Evolutionary conservation across 2,888 invertebrate genomes (phyloP).

Genomic region (Heliothis peltigera): DNA sequence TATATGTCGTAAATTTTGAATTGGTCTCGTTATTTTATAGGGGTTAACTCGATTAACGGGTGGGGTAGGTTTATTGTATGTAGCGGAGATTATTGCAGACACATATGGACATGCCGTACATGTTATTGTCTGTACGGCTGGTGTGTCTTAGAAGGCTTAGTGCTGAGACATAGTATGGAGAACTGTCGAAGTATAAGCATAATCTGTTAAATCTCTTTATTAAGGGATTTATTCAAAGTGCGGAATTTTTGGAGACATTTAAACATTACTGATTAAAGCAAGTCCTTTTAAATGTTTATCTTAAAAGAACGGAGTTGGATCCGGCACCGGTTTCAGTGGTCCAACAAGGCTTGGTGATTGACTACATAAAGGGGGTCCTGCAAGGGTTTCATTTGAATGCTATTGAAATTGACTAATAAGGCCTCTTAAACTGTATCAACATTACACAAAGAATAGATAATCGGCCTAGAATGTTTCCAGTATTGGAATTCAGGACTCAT

Average conservation of each 20-base stretch:
- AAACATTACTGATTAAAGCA: background rate
- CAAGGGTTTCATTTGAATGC: slow-evolving; percentile 47
- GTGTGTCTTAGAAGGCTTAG: slow-evolving; percentile 50
- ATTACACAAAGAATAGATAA: slow-evolving; percentile 3
- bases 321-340: slow-evolving; percentile 8
- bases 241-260: background rate
- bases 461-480: slow-evolving; percentile 1
- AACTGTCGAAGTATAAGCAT: slow-evolving; percentile 20
- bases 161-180: slow-evolving; percentile 40
- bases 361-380: slow-evolving; percentile 35
- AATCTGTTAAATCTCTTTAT: slow-evolving; percentile 1
- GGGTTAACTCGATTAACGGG: slow-evolving; percentile 83
- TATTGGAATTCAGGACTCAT: background rate
- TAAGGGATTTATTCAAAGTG: background rate
- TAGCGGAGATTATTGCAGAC: slow-evolving; percentile 65
- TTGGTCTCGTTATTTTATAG: slow-evolving; percentile 80
- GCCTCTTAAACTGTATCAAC: slow-evolving; percentile 9
- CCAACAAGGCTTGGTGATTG: slow-evolving; percentile 42
- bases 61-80: slow-evolving; percentile 77
- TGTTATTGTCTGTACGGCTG: slow-evolving; percentile 52
- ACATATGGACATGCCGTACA: slow-evolving; percentile 50
- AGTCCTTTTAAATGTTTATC: slow-evolving; percentile 1
- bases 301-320: background rate
- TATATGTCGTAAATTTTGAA: slow-evolving; percentile 76
- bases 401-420: slow-evolving; percentile 45